These are phyloP conservation scores for Icerya purchasi DNA, from an alignment of 2,888 invertebrate species.

Conservation along the genomic window DNA sequence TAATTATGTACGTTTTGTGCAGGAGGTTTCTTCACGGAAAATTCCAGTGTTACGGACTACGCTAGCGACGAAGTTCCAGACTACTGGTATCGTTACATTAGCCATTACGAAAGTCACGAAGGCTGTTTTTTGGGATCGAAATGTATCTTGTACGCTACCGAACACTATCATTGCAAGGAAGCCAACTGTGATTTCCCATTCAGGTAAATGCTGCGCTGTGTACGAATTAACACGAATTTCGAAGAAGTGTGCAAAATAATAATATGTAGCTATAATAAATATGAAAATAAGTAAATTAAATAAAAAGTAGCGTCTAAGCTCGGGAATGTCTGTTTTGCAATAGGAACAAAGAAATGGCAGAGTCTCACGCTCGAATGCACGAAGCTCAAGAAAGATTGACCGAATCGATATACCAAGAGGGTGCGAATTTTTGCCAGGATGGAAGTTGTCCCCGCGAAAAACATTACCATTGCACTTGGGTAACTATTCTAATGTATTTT, in stretches of 20 bases:
- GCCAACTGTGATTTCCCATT: conserved; percentile 53
- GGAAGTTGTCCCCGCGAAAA: conserved; percentile 58
- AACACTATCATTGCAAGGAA: conserved; percentile 70
- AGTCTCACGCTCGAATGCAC: conserved; percentile 70
- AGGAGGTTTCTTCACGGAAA: conserved; percentile 12
- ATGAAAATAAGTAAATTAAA: no score
- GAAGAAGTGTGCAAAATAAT: no score
- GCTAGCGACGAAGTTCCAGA: conserved; percentile 18
- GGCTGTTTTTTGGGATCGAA: conserved; percentile 12
- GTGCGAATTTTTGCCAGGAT: conserved; percentile 38
- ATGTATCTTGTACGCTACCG: conserved; percentile 24
- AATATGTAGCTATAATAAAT: no score
- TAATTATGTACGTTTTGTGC: no score
- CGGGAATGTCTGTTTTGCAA: no score
- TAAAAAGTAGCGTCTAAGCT: no score
- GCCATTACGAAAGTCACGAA: conserved; percentile 11
- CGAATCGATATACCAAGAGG: conserved; percentile 47
- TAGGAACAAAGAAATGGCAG: conserved; percentile 28
- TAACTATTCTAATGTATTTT: no score
- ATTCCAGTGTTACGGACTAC: conserved; percentile 12
- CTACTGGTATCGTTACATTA: conserved; percentile 17
- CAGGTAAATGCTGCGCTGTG: no score
- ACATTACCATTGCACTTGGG: conserved; percentile 80
- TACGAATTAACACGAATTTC: conserved; percentile 18
- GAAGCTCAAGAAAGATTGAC: conserved; percentile 73